Base-by-base conservation (phyloP, 1,140 invertebrate genomes). In the Palaemon carinicauda region DNA sequence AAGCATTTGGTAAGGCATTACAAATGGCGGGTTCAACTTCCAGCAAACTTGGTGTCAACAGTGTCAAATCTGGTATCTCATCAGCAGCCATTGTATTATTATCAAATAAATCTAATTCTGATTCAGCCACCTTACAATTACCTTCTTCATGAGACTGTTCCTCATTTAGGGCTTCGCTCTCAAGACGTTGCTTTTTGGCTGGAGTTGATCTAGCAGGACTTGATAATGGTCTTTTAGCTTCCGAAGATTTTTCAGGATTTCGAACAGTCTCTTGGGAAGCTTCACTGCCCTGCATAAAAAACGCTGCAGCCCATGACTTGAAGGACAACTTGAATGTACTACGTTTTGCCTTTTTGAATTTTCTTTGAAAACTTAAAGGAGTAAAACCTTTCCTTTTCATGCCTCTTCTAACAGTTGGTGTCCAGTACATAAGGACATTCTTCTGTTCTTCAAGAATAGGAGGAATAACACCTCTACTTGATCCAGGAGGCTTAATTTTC, bases 21-120 rank as follows among this genome's bases (percentile, higher is more conserved):
- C 54, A 73, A n/a, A 89, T 86, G 3, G 84, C 80, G 19, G 77
- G 74, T 29, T 87, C 88, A 52, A 87, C 85, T 73, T 89, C 88
- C 14, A 84, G 71, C 27, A 89, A 56, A 27, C 74, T 85, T 21
- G 85, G 85, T 1, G 87, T 89, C 53, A 89, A 87, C 52, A 85
- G 88, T 71, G 84, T 84, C 15, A 89, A 53, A 41, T 89, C 88
- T 33, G 86, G 88, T 15, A 86, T 9, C 19, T 89, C 88, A 77
- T 88, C 84, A 4, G 86, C 84, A 4, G 86, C 78, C 12, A n/a
- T 54, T 73, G 77, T 84, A 69, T 69, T 84, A 69, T 69, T 53
- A 12, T 85, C 84, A 78, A 89, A 89, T 1, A 89, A n/a, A 80
- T 80, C 77, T 33, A 74, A 74, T 24, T 24, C 29, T n/a, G 65